Evolutionary conservation across 92 coral and sea anemone species (phyloP), one percentile per base, ranked within the genome.

Genomic region (Epizoanthus stellaris): DNA sequence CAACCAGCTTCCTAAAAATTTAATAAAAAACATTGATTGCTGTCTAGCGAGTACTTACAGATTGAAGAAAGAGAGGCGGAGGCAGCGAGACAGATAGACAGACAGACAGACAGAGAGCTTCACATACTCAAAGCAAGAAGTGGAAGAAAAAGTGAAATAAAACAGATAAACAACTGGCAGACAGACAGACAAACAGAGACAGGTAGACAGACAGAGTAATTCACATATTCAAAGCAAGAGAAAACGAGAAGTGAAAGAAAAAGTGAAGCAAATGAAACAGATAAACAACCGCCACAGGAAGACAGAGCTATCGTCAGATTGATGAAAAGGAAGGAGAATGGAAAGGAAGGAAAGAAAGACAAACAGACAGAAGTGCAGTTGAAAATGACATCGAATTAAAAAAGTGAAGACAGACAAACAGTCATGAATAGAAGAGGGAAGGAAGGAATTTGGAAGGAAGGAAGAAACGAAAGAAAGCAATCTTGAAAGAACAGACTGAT

Each of bases 1-100:
- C 99, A 96, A n/a, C 98, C 99, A 80, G 93, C 94, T 56, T 95
- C 66, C 99, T 96, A 71, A 34, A 69, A 80, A 81, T 5, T 21
- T 39, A 13, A 76, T 39, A 56, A 67, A 15, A 40, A 70, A 13
- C 34, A 21, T 8, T 4, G 11, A 15, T 6, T 49, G 54, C 54
- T 7, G 36, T 30, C 36, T 30, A 30, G 36, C 36, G 54, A 49
- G 10, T 49, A n/a, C n/a, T n/a, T n/a, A 49, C 54, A 49, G 54
- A 49, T 63, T 16, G 68, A 20, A 6, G 15, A 59, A 59, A 4
- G 64, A 59, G n/a, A 13, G n/a, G 16, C 14, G 36, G 36, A 5
- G 54, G 10, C 52, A 45, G 52, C 7, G 9, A 45, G 10, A 7
- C 7, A 3, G 8, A 7, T 2, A 3, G 8, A 43, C 56, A 10